These are phyloP conservation scores for Excalfactoria chinensis DNA, from an alignment of 2,113 vertebrate species.

Conservation along the genomic window DNA sequence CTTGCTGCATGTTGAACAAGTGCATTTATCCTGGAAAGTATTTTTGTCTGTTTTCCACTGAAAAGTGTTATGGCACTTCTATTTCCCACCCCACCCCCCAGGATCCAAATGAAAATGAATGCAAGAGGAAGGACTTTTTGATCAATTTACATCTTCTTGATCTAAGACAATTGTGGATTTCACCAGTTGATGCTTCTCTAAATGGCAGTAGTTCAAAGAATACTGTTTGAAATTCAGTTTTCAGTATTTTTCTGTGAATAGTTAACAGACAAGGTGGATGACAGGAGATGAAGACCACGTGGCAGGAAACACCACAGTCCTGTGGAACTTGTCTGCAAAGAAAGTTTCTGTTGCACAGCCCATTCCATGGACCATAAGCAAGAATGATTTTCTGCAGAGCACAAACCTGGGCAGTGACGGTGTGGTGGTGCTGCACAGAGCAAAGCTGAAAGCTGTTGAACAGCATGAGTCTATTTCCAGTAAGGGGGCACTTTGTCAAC, in stretches of 20 bases:
- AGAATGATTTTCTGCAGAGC: neutral
- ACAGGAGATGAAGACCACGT: neutral
- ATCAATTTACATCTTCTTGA: constrained; percentile 31
- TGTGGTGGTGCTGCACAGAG: neutral
- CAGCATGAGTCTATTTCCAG: accelerated
- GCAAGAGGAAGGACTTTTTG: neutral
- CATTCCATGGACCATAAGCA: neutral
- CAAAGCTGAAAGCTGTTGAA: neutral
- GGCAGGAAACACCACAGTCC: neutral
- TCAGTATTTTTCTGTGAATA: constrained; percentile 50
- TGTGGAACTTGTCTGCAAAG: neutral
- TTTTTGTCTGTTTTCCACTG: neutral
- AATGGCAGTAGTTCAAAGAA: constrained; percentile 43
- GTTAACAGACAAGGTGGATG: neutral
- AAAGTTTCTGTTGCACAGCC: neutral
- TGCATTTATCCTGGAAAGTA: neutral
- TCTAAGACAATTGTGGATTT: constrained; percentile 49
- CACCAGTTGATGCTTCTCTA: constrained; percentile 52
- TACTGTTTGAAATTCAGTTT: constrained; percentile 63
- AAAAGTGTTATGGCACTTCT: neutral
- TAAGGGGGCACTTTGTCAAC: neutral
- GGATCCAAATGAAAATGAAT: neutral
- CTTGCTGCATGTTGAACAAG: neutral
- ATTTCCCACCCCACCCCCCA: neutral
- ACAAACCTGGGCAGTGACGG: neutral